Evolutionary conservation across 2,113 vertebrate genomes (phyloP).

Genomic region (Papio anubis): DNA sequence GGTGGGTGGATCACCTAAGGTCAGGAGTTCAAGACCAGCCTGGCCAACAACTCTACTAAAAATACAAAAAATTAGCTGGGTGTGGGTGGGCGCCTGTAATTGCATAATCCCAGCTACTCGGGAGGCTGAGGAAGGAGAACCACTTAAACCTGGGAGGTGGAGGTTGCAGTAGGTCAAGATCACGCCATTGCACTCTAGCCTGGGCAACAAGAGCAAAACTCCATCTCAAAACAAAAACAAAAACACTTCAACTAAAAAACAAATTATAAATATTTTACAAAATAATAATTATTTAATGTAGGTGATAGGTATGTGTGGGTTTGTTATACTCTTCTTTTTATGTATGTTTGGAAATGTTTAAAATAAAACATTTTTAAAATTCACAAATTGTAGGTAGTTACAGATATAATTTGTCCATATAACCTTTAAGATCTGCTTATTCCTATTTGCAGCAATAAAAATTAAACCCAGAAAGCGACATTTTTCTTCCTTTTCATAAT

Average conservation of each 20-base stretch:
- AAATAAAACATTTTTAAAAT: not conserved
- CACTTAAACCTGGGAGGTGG: too few species aligned
- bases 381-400: not conserved
- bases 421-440: not conserved
- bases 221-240: too few species aligned
- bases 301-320: not conserved
- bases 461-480: not conserved
- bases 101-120: too few species aligned
- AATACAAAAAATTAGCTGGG: too few species aligned
- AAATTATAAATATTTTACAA: not conserved
- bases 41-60: too few species aligned
- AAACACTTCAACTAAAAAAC: not conserved
- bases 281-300: not conserved
- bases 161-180: too few species aligned
- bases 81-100: too few species aligned
- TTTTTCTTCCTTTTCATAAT: not conserved
- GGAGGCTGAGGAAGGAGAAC: too few species aligned
- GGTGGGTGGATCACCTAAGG: too few species aligned
- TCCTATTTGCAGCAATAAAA: not conserved
- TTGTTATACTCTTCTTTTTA: not conserved
- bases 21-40: too few species aligned
- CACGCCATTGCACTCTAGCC: too few species aligned
- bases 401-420: not conserved
- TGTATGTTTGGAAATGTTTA: conserved; percentile 16
- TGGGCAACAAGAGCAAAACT: too few species aligned